Conservation (phyloP, 2,888 invertebrate species). For the Ditylenchus weischeri region DNA sequence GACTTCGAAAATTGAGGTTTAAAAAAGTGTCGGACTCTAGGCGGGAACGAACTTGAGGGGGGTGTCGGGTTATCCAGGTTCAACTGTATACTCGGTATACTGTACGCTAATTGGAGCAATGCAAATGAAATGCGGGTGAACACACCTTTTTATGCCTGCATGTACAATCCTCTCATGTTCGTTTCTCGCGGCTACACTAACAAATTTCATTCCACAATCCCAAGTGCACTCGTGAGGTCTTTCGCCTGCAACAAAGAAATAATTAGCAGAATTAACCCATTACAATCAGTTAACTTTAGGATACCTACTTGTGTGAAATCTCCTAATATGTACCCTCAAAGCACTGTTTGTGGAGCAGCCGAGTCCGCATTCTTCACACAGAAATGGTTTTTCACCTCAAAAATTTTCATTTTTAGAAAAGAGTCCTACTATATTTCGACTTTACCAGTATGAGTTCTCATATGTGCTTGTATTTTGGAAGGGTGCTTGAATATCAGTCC, state of each 20-base stretch:
- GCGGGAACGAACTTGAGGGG: too few species aligned
- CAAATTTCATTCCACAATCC: constrained; percentile 42
- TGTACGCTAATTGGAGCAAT: neutral
- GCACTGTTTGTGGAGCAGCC: constrained; percentile 33
- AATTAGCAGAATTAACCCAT: too few species aligned
- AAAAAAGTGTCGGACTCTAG: too few species aligned
- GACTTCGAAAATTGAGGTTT: too few species aligned
- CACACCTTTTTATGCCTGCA: constrained; percentile 14
- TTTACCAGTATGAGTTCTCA: constrained; percentile 42
- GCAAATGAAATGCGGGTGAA: neutral
- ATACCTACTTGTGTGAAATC: constrained; percentile 37
- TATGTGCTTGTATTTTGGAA: constrained; percentile 46
- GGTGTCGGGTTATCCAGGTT: too few species aligned
- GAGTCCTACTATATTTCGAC: too few species aligned
- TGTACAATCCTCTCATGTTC: constrained; percentile 49
- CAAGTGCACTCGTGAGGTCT: constrained; percentile 40
- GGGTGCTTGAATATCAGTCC: constrained; percentile 46
- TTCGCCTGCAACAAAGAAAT: constrained; percentile 19
- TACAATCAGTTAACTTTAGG: too few species aligned
- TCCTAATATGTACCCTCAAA: constrained; percentile 40
- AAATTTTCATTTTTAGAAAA: too few species aligned
- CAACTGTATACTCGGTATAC: too few species aligned
- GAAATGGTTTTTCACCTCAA: constrained; percentile 36
- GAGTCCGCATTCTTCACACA: constrained; percentile 41
- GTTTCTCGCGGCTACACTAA: constrained; percentile 36